Conservation (phyloP, 1,140 invertebrate genomes). For the Agrypnia vestita region DNA sequence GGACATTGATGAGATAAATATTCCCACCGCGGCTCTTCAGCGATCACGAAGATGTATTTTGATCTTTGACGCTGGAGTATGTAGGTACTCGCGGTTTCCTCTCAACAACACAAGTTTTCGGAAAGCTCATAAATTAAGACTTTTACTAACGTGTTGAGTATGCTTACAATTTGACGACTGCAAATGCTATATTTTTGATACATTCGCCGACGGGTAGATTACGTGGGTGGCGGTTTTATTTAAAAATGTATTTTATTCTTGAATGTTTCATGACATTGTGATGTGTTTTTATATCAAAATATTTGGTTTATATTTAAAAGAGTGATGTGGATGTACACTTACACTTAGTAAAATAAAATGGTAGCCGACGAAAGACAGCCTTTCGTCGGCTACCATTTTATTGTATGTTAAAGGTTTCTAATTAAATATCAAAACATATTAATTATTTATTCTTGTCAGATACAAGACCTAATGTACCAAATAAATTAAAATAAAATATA, state of each 20-base stretch:
- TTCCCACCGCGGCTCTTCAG: background rate
- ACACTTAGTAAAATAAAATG: no score
- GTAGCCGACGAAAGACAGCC: no score
- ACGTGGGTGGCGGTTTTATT: background rate
- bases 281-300: background rate
- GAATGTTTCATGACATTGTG: no score
- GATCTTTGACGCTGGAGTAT: background rate
- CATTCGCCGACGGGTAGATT: no score
- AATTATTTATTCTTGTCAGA: no score
- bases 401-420: no score
- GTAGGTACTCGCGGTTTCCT: conserved; percentile 5
- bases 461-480: no score
- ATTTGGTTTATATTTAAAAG: background rate
- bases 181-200: background rate
- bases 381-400: no score
- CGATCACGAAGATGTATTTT: background rate
- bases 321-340: no score
- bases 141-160: conserved; percentile 20
- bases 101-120: background rate
- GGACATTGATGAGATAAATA: background rate
- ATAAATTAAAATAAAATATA: no score
- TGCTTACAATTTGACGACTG: background rate
- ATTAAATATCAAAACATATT: no score
- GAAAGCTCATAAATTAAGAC: background rate
- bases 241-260: background rate